Evolutionary conservation across 2,113 vertebrate species (phyloP), one percentile per base, ranked within the genome.

Genomic region (Hoplias malabaricus): DNA sequence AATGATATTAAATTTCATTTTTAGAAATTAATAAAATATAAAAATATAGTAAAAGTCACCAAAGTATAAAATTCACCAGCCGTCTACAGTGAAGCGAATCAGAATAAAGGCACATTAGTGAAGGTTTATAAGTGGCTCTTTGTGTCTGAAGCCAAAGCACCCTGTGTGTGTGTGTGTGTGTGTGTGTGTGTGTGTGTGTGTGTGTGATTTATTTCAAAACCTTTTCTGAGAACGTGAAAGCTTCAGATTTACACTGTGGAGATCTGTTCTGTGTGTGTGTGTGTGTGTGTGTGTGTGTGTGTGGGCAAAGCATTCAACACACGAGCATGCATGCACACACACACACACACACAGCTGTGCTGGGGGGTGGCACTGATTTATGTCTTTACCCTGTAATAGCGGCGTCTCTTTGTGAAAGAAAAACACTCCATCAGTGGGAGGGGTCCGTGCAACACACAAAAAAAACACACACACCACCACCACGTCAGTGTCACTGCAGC

Each of bases 171-270:
- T n/a, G n/a, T n/a, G n/a, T n/a, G n/a, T n/a, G n/a, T n/a, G n/a
- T n/a, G n/a, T n/a, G n/a, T n/a, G n/a, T n/a, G n/a, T n/a, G n/a
- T n/a, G n/a, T n/a, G n/a, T n/a, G n/a, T n/a, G n/a, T n/a, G n/a
- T n/a, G n/a, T n/a, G n/a, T 14, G 23, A 74, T 63, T 63, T 33
- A 42, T 75, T 23, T 42, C 23, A 69, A 69, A 69, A 27, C 6
- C 14, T 19, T 29, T 69, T 46, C 1, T 19, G 10, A 48, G 14
- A 42, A 11, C 16, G 4, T 34, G 33, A 66, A 33, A 56, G 16
- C 23, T 11, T 42, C 9, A 65, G 42, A 50, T n/a, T 2, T 3
- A 31, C 63, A 76, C 34, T 36, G 13, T 38, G 13, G 50, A 25
- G 27, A 27, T 13, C 50, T 68, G 74, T 68, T 67, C 11, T 9